Conservation (phyloP, 1,140 invertebrate species). For the Neodiprion pinetum region DNA sequence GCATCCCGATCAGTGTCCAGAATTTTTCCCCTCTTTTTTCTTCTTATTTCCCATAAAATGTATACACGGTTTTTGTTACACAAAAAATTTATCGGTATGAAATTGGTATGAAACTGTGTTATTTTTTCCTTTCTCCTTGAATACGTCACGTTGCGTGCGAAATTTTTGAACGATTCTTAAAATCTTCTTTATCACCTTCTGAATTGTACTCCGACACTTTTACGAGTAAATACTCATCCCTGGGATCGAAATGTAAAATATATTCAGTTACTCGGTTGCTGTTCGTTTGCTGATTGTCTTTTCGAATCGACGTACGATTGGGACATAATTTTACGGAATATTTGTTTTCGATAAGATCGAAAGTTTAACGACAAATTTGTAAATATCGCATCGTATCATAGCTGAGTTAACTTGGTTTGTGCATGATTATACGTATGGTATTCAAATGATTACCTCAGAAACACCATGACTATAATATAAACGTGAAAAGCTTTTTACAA, state of each 20-base stretch:
- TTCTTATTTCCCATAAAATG: conserved; percentile 13
- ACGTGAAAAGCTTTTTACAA: no score
- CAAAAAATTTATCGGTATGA: not conserved
- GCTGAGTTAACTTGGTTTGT: no score
- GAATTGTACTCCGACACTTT: not conserved
- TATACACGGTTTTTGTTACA: not conserved
- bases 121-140: not conserved
- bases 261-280: not conserved
- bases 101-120: not conserved
- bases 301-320: not conserved
- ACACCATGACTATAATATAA: no score
- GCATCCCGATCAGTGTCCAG: conserved; percentile 44
- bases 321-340: not conserved
- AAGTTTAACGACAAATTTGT: no score
- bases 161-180: not conserved
- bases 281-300: not conserved
- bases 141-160: not conserved
- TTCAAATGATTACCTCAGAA: no score
- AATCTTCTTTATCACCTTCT: conserved; percentile 6
- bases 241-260: no score
- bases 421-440: no score
- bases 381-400: no score
- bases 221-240: no score
- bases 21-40: not conserved
- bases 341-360: no score